A percentile compares a stretch with the other conserved stretches of the same genome.
Conservation (phyloP, 2,888 invertebrate genomes). For the Nesidiocoris tenuis region DNA sequence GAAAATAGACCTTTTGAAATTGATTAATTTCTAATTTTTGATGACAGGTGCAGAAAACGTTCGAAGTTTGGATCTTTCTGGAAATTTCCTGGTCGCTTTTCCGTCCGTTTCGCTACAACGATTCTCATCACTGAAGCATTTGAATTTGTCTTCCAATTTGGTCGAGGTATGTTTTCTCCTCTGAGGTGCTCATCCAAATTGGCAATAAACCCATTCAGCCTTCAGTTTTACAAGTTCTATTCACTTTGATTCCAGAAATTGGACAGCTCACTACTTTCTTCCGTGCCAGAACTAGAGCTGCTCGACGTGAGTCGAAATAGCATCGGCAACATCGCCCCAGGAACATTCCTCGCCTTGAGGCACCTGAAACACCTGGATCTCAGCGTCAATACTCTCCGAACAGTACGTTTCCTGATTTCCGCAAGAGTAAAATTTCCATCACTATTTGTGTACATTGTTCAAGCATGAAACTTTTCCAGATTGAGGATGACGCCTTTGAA, state of each 20-base stretch:
- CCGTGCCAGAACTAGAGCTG: slow-evolving; percentile 67
- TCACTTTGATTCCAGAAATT: slow-evolving; percentile 67
- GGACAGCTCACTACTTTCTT: slow-evolving; percentile 70
- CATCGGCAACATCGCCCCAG: slow-evolving; percentile 76
- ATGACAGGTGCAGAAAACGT: slow-evolving; percentile 68
- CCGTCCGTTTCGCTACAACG: slow-evolving; percentile 74
- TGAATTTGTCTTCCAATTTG: slow-evolving; percentile 83
- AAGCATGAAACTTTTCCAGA: no score
- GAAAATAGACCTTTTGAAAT: no score
- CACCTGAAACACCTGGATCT: slow-evolving; percentile 74
- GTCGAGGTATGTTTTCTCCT: slow-evolving; percentile 64
- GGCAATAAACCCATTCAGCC: no score
- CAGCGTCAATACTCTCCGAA: slow-evolving; percentile 81
- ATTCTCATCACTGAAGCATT: slow-evolving; percentile 66
- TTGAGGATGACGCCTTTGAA: slow-evolving; percentile 85
- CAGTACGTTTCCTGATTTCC: slow-evolving; percentile 67
- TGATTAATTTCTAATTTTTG: no score
- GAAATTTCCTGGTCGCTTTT: slow-evolving; percentile 81
- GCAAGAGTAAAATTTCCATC: background rate
- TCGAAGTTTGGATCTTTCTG: slow-evolving; percentile 77
- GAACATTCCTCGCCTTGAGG: slow-evolving; percentile 74
- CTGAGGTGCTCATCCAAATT: background rate
- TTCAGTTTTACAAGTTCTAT: no score
- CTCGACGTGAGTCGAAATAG: slow-evolving; percentile 83
- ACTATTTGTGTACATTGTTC: no score